Percentiles rank a stretch among this genome's conserved stretches.
Conservation (phyloP, 2,797 vertebrate genomes). For the Hemitrygon akajei region DNA sequence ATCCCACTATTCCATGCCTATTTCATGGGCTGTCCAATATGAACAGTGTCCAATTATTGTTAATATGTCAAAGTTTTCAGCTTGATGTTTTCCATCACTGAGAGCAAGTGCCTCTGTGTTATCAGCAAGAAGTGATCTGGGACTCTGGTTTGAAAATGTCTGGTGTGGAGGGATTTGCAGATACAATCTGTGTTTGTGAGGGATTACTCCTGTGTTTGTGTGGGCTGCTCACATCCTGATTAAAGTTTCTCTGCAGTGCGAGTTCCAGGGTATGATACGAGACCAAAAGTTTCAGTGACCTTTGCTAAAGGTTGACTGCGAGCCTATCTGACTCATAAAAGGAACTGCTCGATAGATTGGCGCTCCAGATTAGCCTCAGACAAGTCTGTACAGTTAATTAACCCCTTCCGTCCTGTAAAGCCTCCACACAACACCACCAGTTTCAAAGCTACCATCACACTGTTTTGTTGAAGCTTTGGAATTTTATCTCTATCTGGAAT, state of each 20-base stretch:
- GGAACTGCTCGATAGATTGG: conserved; percentile 21
- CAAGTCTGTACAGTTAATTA: conserved; percentile 26
- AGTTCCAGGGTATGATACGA: neutral
- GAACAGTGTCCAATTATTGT: neutral
- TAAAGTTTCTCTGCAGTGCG: neutral
- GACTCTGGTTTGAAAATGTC: neutral
- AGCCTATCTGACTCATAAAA: conserved; percentile 35
- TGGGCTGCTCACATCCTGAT: conserved; percentile 20
- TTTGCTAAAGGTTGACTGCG: conserved; percentile 19
- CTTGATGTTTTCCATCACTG: neutral
- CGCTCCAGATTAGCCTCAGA: conserved; percentile 25
- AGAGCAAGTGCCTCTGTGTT: neutral
- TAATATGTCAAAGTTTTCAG: conserved; percentile 29
- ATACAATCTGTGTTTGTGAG: conserved; percentile 16
- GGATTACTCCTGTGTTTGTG: conserved; percentile 34
- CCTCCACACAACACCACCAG: neutral
- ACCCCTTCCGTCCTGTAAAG: conserved; percentile 33
- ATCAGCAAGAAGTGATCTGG: neutral
- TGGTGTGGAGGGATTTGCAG: neutral
- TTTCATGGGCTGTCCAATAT: conserved; percentile 25
- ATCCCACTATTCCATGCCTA: neutral
- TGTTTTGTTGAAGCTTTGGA: neutral
- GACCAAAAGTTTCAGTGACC: conserved; percentile 32
- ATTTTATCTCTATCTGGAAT: neutral
- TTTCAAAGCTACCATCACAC: neutral